Evolutionary conservation across 2,797 vertebrate species (phyloP).

Genomic region (Hypotaenidia okinawae): DNA sequence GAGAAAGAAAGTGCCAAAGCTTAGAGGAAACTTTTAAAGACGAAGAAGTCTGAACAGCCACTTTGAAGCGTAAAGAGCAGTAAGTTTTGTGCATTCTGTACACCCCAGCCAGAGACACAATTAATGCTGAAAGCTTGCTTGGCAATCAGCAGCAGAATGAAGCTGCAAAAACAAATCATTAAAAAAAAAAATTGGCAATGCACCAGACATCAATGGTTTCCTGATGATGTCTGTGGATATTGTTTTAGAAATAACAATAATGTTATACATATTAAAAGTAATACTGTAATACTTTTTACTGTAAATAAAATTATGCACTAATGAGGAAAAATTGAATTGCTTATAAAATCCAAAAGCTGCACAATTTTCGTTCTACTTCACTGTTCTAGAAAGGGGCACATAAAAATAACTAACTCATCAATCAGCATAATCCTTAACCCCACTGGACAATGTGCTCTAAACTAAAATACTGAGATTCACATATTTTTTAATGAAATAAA

Average conservation of each 20-base stretch:
- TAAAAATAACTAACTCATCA: background rate
- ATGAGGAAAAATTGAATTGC: background rate
- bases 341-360: background rate
- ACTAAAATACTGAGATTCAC: background rate
- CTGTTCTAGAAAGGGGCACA: background rate
- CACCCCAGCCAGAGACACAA: background rate
- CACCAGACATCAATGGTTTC: conserved; percentile 20
- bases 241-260: conserved; percentile 24
- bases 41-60: background rate
- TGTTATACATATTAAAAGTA: background rate
- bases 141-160: background rate
- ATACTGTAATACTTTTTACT: background rate
- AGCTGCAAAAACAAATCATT: conserved; percentile 51
- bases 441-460: background rate
- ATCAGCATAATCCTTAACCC: background rate
- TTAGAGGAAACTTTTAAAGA: conserved; percentile 30
- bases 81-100: background rate
- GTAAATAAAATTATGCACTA: background rate
- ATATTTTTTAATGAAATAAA: background rate
- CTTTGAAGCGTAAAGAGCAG: background rate
- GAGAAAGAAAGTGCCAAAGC: conserved; percentile 51
- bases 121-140: conserved; percentile 49
- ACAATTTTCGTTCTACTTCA: background rate
- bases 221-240: background rate
- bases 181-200: background rate